Conservation (phyloP, 1,140 invertebrate genomes). For the Drosophila chauvacae region DNA sequence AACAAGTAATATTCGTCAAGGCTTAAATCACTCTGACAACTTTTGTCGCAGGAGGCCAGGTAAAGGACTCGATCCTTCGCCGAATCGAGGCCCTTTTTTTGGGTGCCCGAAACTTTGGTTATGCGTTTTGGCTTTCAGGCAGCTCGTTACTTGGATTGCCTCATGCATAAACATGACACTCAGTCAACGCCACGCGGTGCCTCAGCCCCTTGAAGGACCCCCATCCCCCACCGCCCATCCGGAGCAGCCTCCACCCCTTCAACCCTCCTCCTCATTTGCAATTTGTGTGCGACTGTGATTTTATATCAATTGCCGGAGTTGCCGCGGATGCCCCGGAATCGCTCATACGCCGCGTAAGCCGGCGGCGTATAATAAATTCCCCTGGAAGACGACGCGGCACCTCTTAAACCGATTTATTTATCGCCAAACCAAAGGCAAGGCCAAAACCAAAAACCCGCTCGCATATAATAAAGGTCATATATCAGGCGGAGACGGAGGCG, state of each 20-base stretch:
- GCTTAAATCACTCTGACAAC: background rate
- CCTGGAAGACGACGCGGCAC: conserved; percentile 21
- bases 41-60: background rate
- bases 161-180: conserved; percentile 79
- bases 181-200: conserved; percentile 49
- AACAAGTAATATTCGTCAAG: background rate
- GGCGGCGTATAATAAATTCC: conserved; percentile 37
- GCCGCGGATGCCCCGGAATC: conserved; percentile 19
- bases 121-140: conserved; percentile 43
- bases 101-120: conserved; percentile 5
- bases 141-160: conserved; percentile 53
- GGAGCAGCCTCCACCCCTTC: background rate
- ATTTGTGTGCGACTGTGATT: conserved; percentile 76
- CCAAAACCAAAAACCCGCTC: conserved; percentile 31
- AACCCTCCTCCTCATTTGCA: conserved; percentile 19
- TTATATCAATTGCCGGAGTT: conserved; percentile 67
- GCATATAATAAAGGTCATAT: conserved; percentile 61
- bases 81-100: background rate
- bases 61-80: background rate
- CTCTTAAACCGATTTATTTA: conserved; percentile 55
- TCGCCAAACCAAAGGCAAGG: conserved; percentile 25
- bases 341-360: conserved; percentile 50
- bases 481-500: conserved; percentile 17
- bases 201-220: background rate
- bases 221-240: background rate